Percentiles rank a stretch among this genome's conserved stretches.
phyloP scores from a whole-genome alignment of 1,140 invertebrate genomes.

The Littorina saxatilis region DNA sequence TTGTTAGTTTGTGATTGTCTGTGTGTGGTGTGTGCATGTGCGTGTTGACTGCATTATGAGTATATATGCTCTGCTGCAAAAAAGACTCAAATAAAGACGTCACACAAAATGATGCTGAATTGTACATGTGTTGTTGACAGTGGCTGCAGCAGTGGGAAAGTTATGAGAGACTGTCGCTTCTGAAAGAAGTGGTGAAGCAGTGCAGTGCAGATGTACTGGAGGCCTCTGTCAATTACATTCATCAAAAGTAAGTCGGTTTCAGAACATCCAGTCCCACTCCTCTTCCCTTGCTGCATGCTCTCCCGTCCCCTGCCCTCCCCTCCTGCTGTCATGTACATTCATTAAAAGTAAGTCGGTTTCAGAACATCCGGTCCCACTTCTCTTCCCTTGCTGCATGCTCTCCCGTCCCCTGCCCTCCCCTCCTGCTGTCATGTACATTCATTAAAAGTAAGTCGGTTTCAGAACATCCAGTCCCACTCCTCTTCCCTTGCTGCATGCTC shows the following conservation, averaged over 20 bases:
- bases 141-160: slow-evolving; percentile 68
- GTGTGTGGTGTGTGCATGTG: background rate
- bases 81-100: too few species aligned
- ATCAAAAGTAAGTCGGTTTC: slow-evolving; percentile 54
- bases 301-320: too few species aligned
- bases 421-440: too few species aligned
- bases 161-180: slow-evolving; percentile 63
- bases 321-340: too few species aligned
- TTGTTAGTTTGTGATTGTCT: too few species aligned
- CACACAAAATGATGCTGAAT: background rate
- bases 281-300: background rate
- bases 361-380: too few species aligned
- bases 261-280: background rate
- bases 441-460: too few species aligned
- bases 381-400: too few species aligned
- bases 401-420: too few species aligned
- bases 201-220: slow-evolving; percentile 59
- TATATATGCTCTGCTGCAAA: background rate
- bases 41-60: background rate
- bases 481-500: too few species aligned
- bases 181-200: slow-evolving; percentile 65
- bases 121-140: slow-evolving; percentile 58
- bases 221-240: slow-evolving; percentile 55
- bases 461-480: too few species aligned
- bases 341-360: background rate